Percentiles rank a stretch among this genome's conserved stretches.
phyloP scores from a whole-genome alignment of 92 coral and sea anemone species.

The Pocillopora meandrina region DNA sequence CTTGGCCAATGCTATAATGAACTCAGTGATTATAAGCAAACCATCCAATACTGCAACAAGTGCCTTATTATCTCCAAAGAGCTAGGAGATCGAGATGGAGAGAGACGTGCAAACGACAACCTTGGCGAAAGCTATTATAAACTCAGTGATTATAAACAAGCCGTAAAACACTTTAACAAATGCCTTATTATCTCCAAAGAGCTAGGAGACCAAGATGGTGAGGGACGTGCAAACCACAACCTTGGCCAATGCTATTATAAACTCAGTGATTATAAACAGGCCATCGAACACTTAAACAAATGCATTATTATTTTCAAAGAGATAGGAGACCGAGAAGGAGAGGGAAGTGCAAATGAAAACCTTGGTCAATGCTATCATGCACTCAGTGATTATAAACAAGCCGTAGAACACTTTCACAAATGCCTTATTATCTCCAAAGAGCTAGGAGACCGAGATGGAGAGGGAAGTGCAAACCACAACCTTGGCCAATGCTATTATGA shows the following conservation, averaged over 20 bases:
- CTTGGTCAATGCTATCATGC: too few relatives aligned
- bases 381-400: too few relatives aligned
- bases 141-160: neutral
- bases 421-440: too few relatives aligned
- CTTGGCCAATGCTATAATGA: slow-evolving; percentile 1
- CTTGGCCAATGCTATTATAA: too few relatives aligned
- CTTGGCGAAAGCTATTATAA: neutral
- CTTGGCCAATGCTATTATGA: too few relatives aligned
- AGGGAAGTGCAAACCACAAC: too few relatives aligned
- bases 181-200: too few relatives aligned
- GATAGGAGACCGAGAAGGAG: neutral
- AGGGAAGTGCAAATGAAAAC: too few relatives aligned
- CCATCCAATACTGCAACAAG: neutral
- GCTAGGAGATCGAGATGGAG: neutral
- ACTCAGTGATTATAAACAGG: neutral
- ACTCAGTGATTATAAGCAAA: neutral
- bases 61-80: neutral
- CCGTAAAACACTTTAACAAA: neutral
- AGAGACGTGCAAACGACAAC: neutral
- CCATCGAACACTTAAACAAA: neutral
- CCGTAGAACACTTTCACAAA: too few relatives aligned
- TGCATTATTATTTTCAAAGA: neutral
- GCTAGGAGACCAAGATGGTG: neutral
- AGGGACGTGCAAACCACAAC: too few relatives aligned
- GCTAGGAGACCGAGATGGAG: too few relatives aligned